A percentile compares a stretch with the other conserved stretches of the same genome.
Conservation (phyloP, 2,888 invertebrate genomes). For the Parthenolecanium corni region DNA sequence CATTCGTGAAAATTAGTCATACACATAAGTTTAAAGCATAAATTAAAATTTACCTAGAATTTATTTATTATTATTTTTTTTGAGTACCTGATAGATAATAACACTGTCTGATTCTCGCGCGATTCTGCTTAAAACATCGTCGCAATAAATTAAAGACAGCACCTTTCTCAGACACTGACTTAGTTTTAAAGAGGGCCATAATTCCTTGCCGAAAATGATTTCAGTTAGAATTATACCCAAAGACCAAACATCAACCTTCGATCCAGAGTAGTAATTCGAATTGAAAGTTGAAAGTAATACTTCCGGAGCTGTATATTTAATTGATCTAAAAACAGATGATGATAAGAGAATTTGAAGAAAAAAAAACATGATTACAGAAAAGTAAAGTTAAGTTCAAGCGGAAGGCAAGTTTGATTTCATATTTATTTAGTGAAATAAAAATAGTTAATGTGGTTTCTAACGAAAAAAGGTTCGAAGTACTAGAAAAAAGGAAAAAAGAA, state of each 20-base stretch:
- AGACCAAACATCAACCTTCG: slow-evolving; percentile 86
- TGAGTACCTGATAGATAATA: slow-evolving; percentile 49
- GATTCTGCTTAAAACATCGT: slow-evolving; percentile 55
- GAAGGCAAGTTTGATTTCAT: neutral
- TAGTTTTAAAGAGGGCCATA: slow-evolving; percentile 65
- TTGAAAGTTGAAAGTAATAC: slow-evolving; percentile 49
- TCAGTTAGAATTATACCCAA: slow-evolving; percentile 82
- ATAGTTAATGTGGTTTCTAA: too few species aligned
- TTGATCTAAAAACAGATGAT: slow-evolving; percentile 46
- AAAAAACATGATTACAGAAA: neutral
- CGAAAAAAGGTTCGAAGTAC: too few species aligned
- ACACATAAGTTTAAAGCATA: too few species aligned
- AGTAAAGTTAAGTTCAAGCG: neutral
- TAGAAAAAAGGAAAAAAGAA: too few species aligned
- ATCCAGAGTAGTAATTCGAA: slow-evolving; percentile 42
- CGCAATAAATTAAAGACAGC: slow-evolving; percentile 54
- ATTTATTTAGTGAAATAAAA: neutral
- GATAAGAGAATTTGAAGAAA: neutral
- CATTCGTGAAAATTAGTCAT: too few species aligned
- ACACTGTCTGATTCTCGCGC: slow-evolving; percentile 65
- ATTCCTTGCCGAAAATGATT: slow-evolving; percentile 52
- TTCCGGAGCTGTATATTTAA: slow-evolving; percentile 72
- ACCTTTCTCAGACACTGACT: slow-evolving; percentile 63
- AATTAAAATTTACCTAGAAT: too few species aligned
- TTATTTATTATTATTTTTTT: neutral